These are phyloP conservation scores for Psittacus erithacus DNA, from an alignment of 2,113 vertebrate genomes.

Conservation along the genomic window DNA sequence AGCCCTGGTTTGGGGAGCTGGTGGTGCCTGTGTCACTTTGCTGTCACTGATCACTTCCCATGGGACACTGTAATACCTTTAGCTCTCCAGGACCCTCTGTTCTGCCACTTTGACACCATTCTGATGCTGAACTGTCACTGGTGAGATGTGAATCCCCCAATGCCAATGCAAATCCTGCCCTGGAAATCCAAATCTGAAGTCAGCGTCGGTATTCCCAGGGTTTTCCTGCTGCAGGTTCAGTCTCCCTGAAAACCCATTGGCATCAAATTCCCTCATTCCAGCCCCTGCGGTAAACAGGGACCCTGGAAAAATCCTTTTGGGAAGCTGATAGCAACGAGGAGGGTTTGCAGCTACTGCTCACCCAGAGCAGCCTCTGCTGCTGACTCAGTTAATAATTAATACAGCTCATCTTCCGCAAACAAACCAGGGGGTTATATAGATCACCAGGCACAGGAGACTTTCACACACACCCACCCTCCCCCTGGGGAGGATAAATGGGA, in stretches of 20 bases:
- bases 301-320: not conserved
- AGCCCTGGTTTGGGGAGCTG: not conserved
- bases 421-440: not conserved
- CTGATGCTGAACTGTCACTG: not conserved
- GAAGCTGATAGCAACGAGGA: not conserved
- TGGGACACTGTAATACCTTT: not conserved
- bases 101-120: not conserved
- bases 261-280: not conserved
- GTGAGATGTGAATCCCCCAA: not conserved
- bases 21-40: not conserved
- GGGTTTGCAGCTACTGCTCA: not conserved
- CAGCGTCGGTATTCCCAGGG: fast-evolving
- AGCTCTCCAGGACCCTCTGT: not conserved
- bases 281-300: fast-evolving
- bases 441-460: not conserved
- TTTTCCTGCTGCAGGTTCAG: not conserved
- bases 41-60: not conserved
- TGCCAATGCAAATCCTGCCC: not conserved
- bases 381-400: not conserved
- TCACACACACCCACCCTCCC: not conserved
- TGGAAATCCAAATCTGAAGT: fast-evolving
- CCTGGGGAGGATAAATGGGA: not conserved
- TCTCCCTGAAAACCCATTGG: not conserved
- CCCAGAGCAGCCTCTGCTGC: not conserved
- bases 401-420: not conserved